Conservation (phyloP, 1,140 invertebrate species). For the Calosoma granatense region DNA sequence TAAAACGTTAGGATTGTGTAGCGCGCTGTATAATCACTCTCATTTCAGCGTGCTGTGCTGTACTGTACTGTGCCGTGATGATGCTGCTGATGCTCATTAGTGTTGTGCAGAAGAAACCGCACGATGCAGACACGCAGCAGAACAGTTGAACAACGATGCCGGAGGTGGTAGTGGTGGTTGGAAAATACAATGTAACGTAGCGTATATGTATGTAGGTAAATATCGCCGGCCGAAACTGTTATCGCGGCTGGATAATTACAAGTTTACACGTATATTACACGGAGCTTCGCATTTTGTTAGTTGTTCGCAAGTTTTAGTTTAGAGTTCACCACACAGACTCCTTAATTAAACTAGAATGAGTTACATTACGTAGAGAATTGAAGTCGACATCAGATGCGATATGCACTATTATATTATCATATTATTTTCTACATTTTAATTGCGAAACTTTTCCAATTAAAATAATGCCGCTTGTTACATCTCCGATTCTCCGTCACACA, state of each 20-base stretch:
- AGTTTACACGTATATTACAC: not conserved
- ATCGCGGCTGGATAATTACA: not conserved
- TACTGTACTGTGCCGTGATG: too few species aligned
- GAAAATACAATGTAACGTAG: too few species aligned
- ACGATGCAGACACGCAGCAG: too few species aligned
- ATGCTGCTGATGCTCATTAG: too few species aligned
- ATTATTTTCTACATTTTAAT: constrained; percentile 1
- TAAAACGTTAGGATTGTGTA: not conserved
- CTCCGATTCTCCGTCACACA: not conserved
- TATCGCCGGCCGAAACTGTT: not conserved
- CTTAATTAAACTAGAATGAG: not conserved
- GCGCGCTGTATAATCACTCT: not conserved
- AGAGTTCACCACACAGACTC: not conserved
- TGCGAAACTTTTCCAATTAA: constrained; percentile 1
- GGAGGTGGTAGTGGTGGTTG: too few species aligned
- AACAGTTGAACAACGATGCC: too few species aligned
- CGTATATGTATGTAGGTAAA: too few species aligned
- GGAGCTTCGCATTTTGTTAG: not conserved
- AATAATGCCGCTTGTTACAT: not conserved
- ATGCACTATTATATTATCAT: constrained; percentile 1
- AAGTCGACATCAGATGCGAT: not conserved
- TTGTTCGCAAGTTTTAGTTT: not conserved
- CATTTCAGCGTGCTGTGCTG: not conserved
- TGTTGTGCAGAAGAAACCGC: too few species aligned
- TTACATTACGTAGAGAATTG: not conserved